Conservation (phyloP, 2,113 vertebrate genomes). For the Stictonetta naevosa region DNA sequence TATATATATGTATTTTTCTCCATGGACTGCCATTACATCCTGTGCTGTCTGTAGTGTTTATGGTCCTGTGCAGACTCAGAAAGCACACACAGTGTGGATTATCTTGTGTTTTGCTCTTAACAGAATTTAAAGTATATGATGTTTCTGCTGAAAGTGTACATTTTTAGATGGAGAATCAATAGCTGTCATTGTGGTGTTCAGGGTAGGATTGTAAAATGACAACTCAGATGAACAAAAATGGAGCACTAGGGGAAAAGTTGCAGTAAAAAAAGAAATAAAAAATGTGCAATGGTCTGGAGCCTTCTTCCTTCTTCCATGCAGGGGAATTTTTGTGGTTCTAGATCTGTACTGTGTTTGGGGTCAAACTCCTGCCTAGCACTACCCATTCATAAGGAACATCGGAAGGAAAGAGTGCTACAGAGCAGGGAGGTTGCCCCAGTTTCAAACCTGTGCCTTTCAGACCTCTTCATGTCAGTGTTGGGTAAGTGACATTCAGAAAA, state of each 20-base stretch:
- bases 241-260: neutral
- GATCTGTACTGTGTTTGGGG: neutral
- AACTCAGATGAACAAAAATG: neutral
- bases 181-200: neutral
- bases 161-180: fast-evolving
- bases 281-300: neutral
- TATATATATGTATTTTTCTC: no score
- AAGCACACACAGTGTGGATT: neutral
- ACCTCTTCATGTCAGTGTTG: neutral
- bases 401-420: neutral
- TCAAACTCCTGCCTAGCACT: neutral
- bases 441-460: neutral
- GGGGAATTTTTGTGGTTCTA: neutral
- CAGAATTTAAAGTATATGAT: neutral
- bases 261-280: neutral
- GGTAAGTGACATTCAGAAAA: neutral
- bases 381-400: neutral
- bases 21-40: neutral
- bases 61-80: neutral
- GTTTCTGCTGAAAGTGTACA: neutral
- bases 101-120: neutral
- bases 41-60: neutral
- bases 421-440: neutral
- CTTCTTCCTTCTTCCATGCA: neutral
- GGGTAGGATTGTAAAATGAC: neutral